These are phyloP conservation scores for Hylia prasina DNA, from an alignment of 2,113 vertebrate species.

Conservation along the genomic window DNA sequence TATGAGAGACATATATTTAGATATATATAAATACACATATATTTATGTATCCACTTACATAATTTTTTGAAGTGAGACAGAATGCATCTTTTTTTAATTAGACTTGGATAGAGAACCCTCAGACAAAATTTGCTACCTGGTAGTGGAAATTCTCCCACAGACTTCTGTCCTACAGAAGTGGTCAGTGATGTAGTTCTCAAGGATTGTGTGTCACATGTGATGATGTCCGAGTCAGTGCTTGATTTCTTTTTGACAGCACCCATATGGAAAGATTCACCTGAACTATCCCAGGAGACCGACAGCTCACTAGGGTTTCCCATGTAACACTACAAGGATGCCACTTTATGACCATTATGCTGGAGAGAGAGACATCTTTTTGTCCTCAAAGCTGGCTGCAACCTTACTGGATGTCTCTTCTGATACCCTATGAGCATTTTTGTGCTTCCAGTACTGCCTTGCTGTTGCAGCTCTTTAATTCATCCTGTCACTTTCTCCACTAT, in stretches of 20 bases:
- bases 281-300: background rate
- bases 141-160: background rate
- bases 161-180: background rate
- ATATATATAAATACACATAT: background rate
- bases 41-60: background rate
- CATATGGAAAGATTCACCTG: background rate
- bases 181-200: background rate
- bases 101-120: background rate
- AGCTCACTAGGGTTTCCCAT: background rate
- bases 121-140: background rate
- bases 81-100: background rate
- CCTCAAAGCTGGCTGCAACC: background rate
- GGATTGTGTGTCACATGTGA: background rate
- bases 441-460: background rate
- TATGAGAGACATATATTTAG: background rate
- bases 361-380: background rate
- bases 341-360: background rate
- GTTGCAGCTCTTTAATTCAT: slow-evolving; percentile 27
- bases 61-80: background rate
- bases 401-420: background rate
- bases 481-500: slow-evolving; percentile 1
- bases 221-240: background rate
- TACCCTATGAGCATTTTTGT: background rate
- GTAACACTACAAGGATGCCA: background rate
- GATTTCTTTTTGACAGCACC: background rate